phyloP scores from a whole-genome alignment of 2,797 vertebrate genomes.

The Linurgus olivaceus region DNA sequence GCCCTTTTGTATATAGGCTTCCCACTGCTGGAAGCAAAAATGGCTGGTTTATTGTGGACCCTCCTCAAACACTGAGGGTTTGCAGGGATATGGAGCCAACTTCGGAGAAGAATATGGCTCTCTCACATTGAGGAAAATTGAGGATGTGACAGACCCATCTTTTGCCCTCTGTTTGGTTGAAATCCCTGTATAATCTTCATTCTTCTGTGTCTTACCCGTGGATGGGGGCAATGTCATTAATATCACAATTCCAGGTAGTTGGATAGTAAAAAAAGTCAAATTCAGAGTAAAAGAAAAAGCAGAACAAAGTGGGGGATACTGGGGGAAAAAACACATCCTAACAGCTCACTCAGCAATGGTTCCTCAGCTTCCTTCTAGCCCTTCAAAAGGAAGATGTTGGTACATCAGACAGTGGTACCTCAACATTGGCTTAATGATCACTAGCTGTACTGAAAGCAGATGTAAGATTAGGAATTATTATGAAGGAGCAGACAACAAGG shows the following conservation, averaged over 20 bases:
- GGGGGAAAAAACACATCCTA: background rate
- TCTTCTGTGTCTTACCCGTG: background rate
- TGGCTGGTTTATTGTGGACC: background rate
- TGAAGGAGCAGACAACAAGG: background rate
- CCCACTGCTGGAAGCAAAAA: background rate
- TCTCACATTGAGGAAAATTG: background rate
- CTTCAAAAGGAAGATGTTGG: background rate
- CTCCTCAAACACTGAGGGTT: background rate
- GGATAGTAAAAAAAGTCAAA: background rate
- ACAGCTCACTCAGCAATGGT: background rate
- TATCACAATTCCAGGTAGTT: background rate
- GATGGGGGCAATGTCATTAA: background rate
- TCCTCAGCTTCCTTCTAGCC: background rate
- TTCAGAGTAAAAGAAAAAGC: background rate
- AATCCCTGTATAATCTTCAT: background rate
- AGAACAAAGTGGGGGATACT: background rate
- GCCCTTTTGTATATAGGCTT: background rate
- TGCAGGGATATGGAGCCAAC: background rate
- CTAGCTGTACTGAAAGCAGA: background rate
- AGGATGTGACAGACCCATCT: background rate
- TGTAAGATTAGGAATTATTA: background rate
- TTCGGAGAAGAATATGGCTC: background rate
- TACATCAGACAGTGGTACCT: background rate
- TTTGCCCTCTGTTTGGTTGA: background rate
- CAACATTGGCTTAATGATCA: background rate